Evolutionary conservation across 23 tunicate species (phyloP).

Genomic region (Ciona savignyi): DNA sequence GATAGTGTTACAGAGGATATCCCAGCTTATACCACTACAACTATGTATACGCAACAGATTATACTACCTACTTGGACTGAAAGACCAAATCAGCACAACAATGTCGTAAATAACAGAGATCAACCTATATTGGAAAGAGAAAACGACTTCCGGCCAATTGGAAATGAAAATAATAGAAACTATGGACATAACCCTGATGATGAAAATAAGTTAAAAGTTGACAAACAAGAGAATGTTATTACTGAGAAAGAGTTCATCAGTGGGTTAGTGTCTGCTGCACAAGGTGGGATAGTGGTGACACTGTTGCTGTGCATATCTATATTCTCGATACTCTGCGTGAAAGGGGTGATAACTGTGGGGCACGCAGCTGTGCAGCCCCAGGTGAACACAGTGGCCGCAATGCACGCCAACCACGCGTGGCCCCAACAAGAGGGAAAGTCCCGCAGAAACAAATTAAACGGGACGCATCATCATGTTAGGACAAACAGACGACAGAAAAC

Average conservation of each 20-base stretch:
- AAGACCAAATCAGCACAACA: neutral
- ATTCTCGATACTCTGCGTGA: constrained; percentile 24
- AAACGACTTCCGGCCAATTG: neutral
- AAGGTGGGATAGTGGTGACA: constrained; percentile 37
- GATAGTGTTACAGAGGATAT: neutral
- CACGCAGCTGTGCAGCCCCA: constrained; percentile 13
- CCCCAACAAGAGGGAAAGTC: neutral
- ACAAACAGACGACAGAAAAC: neutral
- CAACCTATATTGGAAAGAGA: neutral
- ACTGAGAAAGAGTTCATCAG: constrained; percentile 27
- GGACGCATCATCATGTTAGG: neutral
- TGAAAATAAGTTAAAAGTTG: neutral
- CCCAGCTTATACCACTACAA: neutral
- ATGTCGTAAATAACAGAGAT: neutral
- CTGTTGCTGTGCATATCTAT: constrained; percentile 8
- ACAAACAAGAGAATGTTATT: constrained; percentile 6
- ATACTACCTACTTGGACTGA: neutral
- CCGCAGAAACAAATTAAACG: neutral
- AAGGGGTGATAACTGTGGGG: constrained; percentile 25
- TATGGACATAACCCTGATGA: neutral
- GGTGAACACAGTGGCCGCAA: neutral
- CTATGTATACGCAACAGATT: neutral
- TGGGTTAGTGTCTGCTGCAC: constrained; percentile 35
- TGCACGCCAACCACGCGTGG: constrained; percentile 10
- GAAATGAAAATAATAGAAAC: neutral